Evolutionary conservation across 2,797 vertebrate genomes (phyloP).

Genomic region (Gadopsis bispinosus): DNA sequence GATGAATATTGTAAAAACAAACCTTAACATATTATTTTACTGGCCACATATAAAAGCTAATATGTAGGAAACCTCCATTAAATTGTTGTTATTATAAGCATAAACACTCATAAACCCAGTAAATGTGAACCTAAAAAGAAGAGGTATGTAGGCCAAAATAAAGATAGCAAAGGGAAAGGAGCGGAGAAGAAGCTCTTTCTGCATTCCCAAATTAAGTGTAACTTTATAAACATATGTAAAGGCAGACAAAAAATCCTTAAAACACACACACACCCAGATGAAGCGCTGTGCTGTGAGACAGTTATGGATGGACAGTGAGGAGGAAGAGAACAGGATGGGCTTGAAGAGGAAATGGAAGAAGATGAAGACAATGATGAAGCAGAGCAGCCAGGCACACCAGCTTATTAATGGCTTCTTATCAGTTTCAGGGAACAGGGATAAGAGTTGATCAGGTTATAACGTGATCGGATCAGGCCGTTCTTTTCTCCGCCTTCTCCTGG

Average conservation of each 20-base stretch:
- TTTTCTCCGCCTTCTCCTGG: constrained; percentile 41
- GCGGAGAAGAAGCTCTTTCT: not conserved
- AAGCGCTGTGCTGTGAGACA: not conserved
- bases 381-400: constrained; percentile 12
- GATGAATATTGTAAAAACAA: not conserved
- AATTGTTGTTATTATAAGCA: not conserved
- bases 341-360: constrained; percentile 40
- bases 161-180: not conserved
- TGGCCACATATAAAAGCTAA: not conserved
- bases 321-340: constrained; percentile 21
- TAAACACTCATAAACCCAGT: not conserved
- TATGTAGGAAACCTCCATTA: not conserved
- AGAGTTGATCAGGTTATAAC: constrained; percentile 45
- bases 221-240: not conserved
- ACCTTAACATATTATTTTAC: constrained; percentile 9
- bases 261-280: not conserved
- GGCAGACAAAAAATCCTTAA: not conserved
- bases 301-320: not conserved
- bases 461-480: constrained; percentile 29
- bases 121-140: not conserved
- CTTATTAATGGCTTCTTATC: constrained; percentile 52
- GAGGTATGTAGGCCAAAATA: not conserved
- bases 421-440: constrained; percentile 36
- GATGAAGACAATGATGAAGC: constrained; percentile 20
- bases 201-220: not conserved